A percentile compares a stretch with the other conserved stretches of the same genome.
These are phyloP conservation scores for Dicrurus megarhynchus DNA, from an alignment of 2,113 vertebrate species.

Conservation along the genomic window DNA sequence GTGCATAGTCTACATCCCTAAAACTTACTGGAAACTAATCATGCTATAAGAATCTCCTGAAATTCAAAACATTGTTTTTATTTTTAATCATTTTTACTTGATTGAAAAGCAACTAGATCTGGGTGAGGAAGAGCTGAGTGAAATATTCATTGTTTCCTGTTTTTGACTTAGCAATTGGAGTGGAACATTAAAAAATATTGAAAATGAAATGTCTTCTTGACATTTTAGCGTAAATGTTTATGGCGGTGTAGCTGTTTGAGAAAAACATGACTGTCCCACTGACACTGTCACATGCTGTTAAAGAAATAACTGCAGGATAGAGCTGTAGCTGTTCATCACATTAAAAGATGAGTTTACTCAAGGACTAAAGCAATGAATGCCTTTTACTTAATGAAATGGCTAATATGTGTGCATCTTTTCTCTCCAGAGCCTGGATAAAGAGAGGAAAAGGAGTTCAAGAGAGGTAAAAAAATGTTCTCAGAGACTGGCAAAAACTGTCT, in stretches of 20 bases:
- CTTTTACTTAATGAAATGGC: not conserved
- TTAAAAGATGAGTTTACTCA: not conserved
- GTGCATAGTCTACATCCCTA: not conserved
- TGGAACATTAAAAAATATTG: slow-evolving; percentile 25
- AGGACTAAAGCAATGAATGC: not conserved
- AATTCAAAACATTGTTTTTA: not conserved
- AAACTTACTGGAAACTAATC: not conserved
- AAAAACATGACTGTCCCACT: slow-evolving; percentile 4
- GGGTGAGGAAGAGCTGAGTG: not conserved
- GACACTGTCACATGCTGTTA: not conserved
- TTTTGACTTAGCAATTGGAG: slow-evolving; percentile 22
- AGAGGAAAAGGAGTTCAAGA: not conserved
- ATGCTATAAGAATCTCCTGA: not conserved
- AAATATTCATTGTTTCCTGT: slow-evolving; percentile 46
- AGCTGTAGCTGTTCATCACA: not conserved
- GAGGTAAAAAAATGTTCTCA: not conserved
- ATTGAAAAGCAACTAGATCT: not conserved
- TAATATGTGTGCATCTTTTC: not conserved
- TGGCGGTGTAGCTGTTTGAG: not conserved
- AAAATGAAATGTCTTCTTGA: slow-evolving; percentile 9
- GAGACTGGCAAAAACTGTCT: not conserved
- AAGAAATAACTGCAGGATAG: not conserved
- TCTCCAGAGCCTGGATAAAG: not conserved
- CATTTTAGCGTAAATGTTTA: slow-evolving; percentile 1
- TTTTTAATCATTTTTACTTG: not conserved